Conservation (phyloP, 2,888 invertebrate species). For the Brachyptera risi region DNA sequence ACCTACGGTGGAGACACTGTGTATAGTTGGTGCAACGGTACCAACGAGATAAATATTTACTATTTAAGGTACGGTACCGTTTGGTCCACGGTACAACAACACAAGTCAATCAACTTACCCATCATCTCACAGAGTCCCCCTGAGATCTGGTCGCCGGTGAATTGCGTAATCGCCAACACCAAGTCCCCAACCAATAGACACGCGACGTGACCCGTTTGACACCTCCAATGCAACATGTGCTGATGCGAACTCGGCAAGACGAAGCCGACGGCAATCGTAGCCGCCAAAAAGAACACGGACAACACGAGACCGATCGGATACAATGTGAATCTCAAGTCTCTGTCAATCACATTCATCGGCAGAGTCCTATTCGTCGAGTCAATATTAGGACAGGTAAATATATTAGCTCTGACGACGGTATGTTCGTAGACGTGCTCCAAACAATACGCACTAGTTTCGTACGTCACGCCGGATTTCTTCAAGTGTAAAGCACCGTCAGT, state of each 20-base stretch:
- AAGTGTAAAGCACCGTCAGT: constrained; percentile 13
- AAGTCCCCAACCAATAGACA: constrained; percentile 78
- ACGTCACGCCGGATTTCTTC: not conserved
- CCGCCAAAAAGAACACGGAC: constrained; percentile 75
- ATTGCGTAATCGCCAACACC: constrained; percentile 71
- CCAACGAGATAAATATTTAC: too few relatives aligned
- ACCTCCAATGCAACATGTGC: constrained; percentile 84
- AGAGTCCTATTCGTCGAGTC: too few relatives aligned
- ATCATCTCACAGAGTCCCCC: constrained; percentile 60
- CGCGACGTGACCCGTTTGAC: constrained; percentile 82
- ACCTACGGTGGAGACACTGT: too few relatives aligned
- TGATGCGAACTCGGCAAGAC: constrained; percentile 77
- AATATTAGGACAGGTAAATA: constrained; percentile 54
- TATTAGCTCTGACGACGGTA: constrained; percentile 48
- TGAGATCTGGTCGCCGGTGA: constrained; percentile 59
- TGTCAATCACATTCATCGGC: too few relatives aligned
- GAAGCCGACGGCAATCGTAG: constrained; percentile 74
- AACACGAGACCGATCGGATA: constrained; percentile 75
- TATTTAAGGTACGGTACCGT: too few relatives aligned
- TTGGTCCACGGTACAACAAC: too few relatives aligned
- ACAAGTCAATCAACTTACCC: constrained; percentile 59
- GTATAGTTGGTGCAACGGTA: too few relatives aligned
- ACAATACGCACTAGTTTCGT: constrained; percentile 47
- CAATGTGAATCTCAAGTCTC: constrained; percentile 63
- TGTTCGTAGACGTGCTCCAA: constrained; percentile 48